Evolutionary conservation across 2,888 invertebrate species (phyloP), one percentile per base, ranked within the genome.

Genomic region (Chrysolina haemoptera): DNA sequence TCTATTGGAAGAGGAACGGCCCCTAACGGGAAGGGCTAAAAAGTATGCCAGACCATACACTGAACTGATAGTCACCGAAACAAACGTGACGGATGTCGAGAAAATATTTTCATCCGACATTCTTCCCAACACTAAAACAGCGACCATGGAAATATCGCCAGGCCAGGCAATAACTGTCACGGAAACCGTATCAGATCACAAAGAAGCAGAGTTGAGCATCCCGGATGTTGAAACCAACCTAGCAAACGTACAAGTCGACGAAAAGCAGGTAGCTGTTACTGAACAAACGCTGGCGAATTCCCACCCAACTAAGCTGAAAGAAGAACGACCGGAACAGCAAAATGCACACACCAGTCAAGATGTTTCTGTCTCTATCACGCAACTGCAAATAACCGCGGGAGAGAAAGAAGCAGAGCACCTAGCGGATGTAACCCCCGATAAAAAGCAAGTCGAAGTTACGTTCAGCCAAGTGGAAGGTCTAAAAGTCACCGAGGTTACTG

Each of bases 121-220:
- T 76, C 89, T 92, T 84, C 88, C 90, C 5, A 83, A 90, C 62
- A 91, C 89, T 75, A 89, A 88, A 78, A 91, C 91, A 40, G 90
- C 90, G 5, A 86, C 89, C 70, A 83, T 90, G 48, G 90, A 87
- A 70, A 90, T 90, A 86, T 89, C 87, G 84, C 91, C 89, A 87
- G 91, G 87, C 83, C 90, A 92, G 88, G 87, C 92, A 80, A 76
- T 94, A 71, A 90, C 90, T 78, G 87, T 94, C 18, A 92, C 90
- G 11, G 92, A 93, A 88, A 83, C 91, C 4, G 79, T 91, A 63
- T 84, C 89, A 4, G 87, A 87, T 74, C 88, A 91, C 64, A 90
- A 86, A 84, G 92, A 91, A 89, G 86, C 88, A 86, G 88, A 83
- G 74, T 86, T 91, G 41, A 86, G 84, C 20, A 81, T 85, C 75